phyloP scores from a whole-genome alignment of 1,140 invertebrate species.

The Bombus ignitus region DNA sequence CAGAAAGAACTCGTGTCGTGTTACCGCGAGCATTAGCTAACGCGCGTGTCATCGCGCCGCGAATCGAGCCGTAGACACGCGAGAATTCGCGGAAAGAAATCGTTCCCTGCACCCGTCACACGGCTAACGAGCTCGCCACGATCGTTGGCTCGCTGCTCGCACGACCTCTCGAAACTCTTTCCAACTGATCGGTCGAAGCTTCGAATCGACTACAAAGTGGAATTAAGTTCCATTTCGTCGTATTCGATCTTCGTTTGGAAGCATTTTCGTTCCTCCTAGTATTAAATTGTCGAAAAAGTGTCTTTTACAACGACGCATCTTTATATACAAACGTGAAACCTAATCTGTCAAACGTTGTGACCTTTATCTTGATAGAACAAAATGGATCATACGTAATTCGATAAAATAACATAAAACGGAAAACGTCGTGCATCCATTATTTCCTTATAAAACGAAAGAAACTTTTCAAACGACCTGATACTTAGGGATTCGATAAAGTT shows the following conservation, averaged over 20 bases:
- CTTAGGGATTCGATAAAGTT: fast-evolving
- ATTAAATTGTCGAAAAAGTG: fast-evolving
- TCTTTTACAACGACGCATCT: no score
- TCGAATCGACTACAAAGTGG: background rate
- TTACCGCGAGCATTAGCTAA: slow-evolving; percentile 68
- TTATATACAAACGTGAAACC: no score
- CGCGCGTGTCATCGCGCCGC: slow-evolving; percentile 67
- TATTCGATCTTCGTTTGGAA: no score
- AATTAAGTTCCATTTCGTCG: background rate
- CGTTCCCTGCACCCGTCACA: background rate
- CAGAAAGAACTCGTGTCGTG: slow-evolving; percentile 54
- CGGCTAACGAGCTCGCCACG: background rate
- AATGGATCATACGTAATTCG: no score
- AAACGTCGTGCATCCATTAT: no score
- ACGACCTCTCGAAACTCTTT: background rate
- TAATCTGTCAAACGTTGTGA: no score
- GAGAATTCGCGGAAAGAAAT: slow-evolving; percentile 41
- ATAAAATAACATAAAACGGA: no score
- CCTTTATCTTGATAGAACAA: no score
- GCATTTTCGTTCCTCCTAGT: no score
- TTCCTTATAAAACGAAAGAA: no score
- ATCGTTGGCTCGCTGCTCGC: background rate
- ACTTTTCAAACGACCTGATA: no score
- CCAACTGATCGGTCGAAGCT: background rate
- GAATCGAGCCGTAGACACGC: slow-evolving; percentile 32